Evolutionary conservation across 2,888 invertebrate genomes (phyloP), one percentile per base, ranked within the genome.

Genomic region (Palloptera scutellata): DNA sequence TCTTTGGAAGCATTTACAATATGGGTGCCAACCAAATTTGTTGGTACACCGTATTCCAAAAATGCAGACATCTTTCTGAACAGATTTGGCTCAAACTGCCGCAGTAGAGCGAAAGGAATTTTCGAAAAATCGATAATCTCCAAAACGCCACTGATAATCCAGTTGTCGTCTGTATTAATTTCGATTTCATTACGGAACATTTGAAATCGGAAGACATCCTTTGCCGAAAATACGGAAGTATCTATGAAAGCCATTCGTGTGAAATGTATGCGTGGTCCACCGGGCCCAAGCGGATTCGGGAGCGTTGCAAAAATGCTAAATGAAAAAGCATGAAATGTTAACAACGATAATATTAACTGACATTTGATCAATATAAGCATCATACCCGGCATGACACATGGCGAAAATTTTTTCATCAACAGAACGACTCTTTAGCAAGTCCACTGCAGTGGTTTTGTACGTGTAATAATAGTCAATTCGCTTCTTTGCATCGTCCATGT

Each of bases 381-480:
- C 79, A 74, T 61, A 84, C 83, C 83, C 84, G 1, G 78, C 76
- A 74, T 72, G 74, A 19, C 77, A 74, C 64, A 83, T 66, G 30
- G 78, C 77, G n/a, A 78, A 55, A 17, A 78, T 75, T 30, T 79
- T 79, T 58, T 82, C 81, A 63, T 80, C 78, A 9, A 81, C 76
- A n/a, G 73, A 61, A 1, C 81, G 79, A 51, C 77, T 71, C 62
- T 75, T 83, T 73, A 88, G 88, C 70, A 89, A 84, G 73, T 90
- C 89, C 43, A 69, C 66, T 1, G 89, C 75, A 67, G 78, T 76
- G 40, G 81, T 70, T 69, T 81, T 81, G 72, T 81, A 79, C 10
- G 88, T 88, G 75, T 89, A 89, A 76, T 87, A 89, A 83, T 87
- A 86, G 64, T 88, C 87, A 9, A 89, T 74, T 72, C 88, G 88